Conservation (phyloP, 2,797 vertebrate species). For the Smutsia gigantea region DNA sequence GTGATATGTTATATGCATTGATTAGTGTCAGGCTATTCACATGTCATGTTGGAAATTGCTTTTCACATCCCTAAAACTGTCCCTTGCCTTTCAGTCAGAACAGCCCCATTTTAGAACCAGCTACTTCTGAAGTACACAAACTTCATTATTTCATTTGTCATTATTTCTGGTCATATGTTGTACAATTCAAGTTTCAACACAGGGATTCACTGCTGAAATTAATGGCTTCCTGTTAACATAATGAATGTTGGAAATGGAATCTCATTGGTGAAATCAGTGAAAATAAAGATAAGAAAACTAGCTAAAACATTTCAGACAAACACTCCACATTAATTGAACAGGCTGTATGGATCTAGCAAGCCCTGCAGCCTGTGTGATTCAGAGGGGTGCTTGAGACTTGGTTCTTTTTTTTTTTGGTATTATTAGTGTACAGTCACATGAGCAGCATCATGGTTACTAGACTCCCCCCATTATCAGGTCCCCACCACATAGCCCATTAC, state of each 20-base stretch:
- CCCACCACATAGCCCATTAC: too few relatives aligned
- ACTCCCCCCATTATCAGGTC: too few relatives aligned
- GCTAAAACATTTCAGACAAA: neutral
- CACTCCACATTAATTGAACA: neutral
- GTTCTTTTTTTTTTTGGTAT: too few relatives aligned
- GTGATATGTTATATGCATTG: neutral
- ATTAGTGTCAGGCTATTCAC: neutral
- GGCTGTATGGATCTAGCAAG: neutral
- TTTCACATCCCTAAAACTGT: neutral
- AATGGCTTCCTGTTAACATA: neutral
- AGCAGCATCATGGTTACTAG: too few relatives aligned
- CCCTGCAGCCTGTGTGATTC: neutral
- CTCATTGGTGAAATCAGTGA: neutral
- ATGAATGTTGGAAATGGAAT: neutral
- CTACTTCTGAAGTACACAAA: neutral
- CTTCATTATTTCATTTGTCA: neutral
- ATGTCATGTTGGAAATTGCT: neutral
- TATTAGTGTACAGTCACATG: too few relatives aligned
- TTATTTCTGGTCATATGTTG: neutral
- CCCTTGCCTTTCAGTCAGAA: neutral
- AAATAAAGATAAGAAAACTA: neutral
- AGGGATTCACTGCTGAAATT: neutral
- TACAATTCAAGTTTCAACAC: conserved; percentile 8
- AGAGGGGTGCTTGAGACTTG: neutral
- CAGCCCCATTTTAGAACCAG: neutral